A percentile compares a stretch with the other conserved stretches of the same genome.
Evolutionary conservation across 2,797 vertebrate genomes (phyloP).

Genomic region (Macropus fuliginosus): DNA sequence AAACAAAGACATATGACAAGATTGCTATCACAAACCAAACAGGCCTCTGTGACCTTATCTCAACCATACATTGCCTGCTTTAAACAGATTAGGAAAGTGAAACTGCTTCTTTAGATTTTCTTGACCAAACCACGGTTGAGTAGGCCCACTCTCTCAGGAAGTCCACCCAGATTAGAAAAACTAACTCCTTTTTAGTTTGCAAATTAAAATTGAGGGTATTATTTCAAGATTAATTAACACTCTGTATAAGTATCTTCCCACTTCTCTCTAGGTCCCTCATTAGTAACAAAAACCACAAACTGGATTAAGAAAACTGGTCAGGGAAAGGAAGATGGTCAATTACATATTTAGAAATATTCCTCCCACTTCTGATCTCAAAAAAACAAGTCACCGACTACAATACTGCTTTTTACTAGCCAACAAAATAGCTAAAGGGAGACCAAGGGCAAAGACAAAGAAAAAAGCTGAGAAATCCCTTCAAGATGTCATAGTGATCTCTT

Average conservation of each 20-base stretch:
- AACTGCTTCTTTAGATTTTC: neutral
- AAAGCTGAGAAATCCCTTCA: slow-evolving; percentile 18
- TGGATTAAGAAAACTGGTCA: slow-evolving; percentile 27
- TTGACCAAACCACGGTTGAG: slow-evolving; percentile 61
- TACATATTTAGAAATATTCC: neutral
- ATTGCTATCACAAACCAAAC: neutral
- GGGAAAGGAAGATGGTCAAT: slow-evolving; percentile 37
- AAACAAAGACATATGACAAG: slow-evolving; percentile 4
- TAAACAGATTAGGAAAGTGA: slow-evolving; percentile 34
- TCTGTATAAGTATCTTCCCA: slow-evolving; percentile 40
- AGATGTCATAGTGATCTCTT: slow-evolving; percentile 4
- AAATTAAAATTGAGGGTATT: slow-evolving; percentile 58
- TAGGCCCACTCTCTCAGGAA: slow-evolving; percentile 26
- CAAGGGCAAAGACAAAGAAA: slow-evolving; percentile 32
- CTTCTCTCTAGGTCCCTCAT: slow-evolving; percentile 28
- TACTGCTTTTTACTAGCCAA: neutral
- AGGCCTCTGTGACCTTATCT: slow-evolving; percentile 11
- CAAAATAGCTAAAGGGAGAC: slow-evolving; percentile 37
- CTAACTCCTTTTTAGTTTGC: slow-evolving; percentile 3
- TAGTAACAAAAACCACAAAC: slow-evolving; percentile 46
- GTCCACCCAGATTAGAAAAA: slow-evolving; percentile 54
- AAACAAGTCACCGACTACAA: slow-evolving; percentile 31
- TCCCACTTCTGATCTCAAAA: slow-evolving; percentile 38
- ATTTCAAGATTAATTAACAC: slow-evolving; percentile 56
- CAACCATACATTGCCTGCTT: neutral